phyloP scores from a whole-genome alignment of 2,797 vertebrate genomes.

The Neosilurus mollespiculum region DNA sequence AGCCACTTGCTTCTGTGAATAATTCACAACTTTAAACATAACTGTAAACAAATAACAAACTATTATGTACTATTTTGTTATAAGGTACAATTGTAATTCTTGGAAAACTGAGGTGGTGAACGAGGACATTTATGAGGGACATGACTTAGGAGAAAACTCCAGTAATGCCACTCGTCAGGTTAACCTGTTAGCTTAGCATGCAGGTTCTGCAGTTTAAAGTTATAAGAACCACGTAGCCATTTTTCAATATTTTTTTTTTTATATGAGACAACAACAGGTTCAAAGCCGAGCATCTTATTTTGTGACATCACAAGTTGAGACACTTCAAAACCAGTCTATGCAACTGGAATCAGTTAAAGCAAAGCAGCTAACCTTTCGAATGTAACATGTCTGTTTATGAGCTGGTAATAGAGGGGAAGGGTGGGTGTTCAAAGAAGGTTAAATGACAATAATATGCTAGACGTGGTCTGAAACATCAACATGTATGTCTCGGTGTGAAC shows the following conservation, averaged over 20 bases:
- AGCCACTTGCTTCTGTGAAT: not conserved
- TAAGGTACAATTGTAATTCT: not conserved
- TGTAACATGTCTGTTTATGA: not conserved
- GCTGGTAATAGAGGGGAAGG: no score
- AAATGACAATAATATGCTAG: not conserved
- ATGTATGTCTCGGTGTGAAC: not conserved
- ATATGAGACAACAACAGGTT: not conserved
- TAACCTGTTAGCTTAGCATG: not conserved
- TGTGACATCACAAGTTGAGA: not conserved
- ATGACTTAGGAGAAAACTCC: not conserved
- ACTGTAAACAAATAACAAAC: not conserved
- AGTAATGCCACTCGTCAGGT: not conserved
- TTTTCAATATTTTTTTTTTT: not conserved
- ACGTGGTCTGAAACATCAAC: not conserved
- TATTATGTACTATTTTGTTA: no score
- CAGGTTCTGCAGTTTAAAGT: not conserved
- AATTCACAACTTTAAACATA: not conserved
- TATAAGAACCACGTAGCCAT: not conserved
- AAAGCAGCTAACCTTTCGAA: not conserved
- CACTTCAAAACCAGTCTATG: no score
- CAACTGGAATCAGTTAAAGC: not conserved
- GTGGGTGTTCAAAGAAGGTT: not conserved
- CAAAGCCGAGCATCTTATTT: not conserved
- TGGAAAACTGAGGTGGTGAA: not conserved
- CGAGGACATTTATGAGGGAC: not conserved